A percentile compares a stretch with the other conserved stretches of the same genome.
Conservation (phyloP, 2,113 vertebrate species). For the human (Homo sapiens) region DNA sequence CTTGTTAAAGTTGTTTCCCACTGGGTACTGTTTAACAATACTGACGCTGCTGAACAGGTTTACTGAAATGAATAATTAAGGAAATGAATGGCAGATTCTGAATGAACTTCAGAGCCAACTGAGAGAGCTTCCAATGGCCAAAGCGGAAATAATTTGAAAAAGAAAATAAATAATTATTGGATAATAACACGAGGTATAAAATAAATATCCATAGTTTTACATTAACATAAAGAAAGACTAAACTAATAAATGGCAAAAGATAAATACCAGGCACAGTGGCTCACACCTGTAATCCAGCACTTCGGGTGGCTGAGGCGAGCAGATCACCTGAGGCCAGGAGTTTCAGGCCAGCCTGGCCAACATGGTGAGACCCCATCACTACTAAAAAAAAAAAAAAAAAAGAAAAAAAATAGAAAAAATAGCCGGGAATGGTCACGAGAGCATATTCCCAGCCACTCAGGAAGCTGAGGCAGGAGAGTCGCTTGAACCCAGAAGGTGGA, state of each 20-base stretch:
- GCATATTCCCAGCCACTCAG: too few species aligned
- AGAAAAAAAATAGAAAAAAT: too few species aligned
- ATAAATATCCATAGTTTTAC: neutral
- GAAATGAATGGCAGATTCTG: neutral
- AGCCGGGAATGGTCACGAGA: fast-evolving
- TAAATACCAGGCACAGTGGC: neutral
- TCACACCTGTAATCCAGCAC: too few species aligned
- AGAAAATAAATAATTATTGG: neutral
- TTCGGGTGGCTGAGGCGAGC: too few species aligned
- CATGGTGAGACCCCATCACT: too few species aligned
- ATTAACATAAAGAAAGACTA: neutral
- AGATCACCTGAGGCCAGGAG: too few species aligned
- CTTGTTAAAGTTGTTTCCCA: neutral
- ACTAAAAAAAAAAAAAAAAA: too few species aligned
- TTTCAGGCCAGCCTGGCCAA: too few species aligned
- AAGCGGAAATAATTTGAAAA: neutral
- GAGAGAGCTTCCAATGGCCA: neutral
- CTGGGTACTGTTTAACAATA: neutral
- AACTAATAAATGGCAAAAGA: neutral
- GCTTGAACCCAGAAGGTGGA: too few species aligned
- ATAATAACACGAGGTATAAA: neutral
- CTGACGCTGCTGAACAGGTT: neutral
- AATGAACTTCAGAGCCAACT: neutral
- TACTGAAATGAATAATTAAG: neutral
- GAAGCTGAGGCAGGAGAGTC: too few species aligned